phyloP scores from a whole-genome alignment of 2,888 invertebrate species.

The Heteropelma amictum region DNA sequence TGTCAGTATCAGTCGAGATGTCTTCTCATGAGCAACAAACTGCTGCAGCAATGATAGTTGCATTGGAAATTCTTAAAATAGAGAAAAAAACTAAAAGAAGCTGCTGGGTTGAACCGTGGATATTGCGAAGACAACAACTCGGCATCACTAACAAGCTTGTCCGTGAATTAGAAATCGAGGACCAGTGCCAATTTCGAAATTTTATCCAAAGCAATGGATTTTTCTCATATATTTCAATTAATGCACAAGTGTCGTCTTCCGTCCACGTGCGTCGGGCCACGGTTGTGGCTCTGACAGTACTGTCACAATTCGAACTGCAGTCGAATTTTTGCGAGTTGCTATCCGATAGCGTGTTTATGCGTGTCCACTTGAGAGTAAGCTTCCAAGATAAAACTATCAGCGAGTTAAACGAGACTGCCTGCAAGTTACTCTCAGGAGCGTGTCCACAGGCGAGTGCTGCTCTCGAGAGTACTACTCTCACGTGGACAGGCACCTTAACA shows the following conservation, averaged over 20 bases:
- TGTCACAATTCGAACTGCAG: background rate
- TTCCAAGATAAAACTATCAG: slow-evolving; percentile 11
- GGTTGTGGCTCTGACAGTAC: background rate
- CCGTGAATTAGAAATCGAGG: background rate
- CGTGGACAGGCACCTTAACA: too few relatives aligned
- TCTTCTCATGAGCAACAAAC: slow-evolving; percentile 8
- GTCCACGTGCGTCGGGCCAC: background rate
- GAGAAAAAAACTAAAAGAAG: background rate
- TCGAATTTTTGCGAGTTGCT: background rate
- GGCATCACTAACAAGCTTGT: background rate
- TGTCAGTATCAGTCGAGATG: background rate
- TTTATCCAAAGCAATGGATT: slow-evolving; percentile 2
- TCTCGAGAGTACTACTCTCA: slow-evolving; percentile 12
- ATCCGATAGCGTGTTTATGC: background rate
- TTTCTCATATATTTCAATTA: too few relatives aligned
- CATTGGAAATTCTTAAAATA: background rate
- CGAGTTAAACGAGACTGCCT: background rate
- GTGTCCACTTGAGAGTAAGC: background rate
- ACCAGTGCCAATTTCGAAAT: background rate
- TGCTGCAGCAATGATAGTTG: slow-evolving; percentile 6
- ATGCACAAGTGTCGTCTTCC: too few relatives aligned
- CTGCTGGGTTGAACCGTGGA: background rate
- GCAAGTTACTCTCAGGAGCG: slow-evolving; percentile 21
- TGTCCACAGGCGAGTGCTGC: slow-evolving; percentile 16
- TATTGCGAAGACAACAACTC: background rate